A percentile compares a stretch with the other conserved stretches of the same genome.
Evolutionary conservation across 2,113 vertebrate genomes (phyloP).

Genomic region (Cairina moschata): DNA sequence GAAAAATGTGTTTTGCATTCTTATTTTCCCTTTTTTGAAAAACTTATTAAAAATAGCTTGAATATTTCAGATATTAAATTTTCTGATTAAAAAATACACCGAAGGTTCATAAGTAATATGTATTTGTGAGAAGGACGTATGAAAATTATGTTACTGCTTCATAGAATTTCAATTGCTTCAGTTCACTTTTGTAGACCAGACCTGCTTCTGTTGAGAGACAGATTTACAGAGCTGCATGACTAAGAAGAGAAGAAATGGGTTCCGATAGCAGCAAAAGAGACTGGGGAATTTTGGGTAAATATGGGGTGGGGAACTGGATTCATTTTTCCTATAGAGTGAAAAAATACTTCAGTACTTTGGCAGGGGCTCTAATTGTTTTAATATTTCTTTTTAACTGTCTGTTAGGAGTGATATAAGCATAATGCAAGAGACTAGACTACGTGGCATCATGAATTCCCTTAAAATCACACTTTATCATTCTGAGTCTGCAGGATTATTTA

Average conservation of each 20-base stretch:
- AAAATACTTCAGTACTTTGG: neutral
- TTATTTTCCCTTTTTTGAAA: neutral
- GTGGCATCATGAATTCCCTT: neutral
- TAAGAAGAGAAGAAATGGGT: neutral
- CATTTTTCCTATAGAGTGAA: neutral
- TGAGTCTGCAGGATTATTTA: neutral
- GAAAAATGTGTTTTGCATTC: neutral
- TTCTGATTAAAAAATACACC: neutral
- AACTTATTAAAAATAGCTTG: neutral
- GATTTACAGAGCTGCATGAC: neutral
- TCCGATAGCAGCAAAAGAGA: neutral
- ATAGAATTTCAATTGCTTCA: neutral
- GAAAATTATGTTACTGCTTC: neutral
- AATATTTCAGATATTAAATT: neutral
- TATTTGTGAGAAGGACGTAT: neutral
- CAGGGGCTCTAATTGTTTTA: neutral
- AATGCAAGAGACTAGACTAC: neutral
- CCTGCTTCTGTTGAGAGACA: neutral
- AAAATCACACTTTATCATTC: neutral
- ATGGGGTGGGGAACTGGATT: accelerated
- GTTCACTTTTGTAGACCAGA: neutral
- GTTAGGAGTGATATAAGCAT: neutral
- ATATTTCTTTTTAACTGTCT: neutral
- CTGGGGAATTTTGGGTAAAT: neutral
- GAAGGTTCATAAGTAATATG: neutral